These are phyloP conservation scores for Indicator maculatus DNA, from an alignment of 2,113 vertebrate species.

Conservation along the genomic window DNA sequence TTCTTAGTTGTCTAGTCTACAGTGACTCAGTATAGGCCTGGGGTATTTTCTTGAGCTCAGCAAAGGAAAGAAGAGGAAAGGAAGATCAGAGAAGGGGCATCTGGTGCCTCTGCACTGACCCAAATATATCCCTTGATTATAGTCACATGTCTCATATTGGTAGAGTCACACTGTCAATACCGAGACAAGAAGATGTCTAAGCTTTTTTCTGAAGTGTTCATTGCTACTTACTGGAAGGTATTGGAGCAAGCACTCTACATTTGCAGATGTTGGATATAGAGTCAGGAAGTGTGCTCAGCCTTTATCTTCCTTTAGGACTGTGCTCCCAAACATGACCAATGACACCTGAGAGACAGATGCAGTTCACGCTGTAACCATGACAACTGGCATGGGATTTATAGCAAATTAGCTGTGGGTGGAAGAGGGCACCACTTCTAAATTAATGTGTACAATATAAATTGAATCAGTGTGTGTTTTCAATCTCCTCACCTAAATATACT, in stretches of 20 bases:
- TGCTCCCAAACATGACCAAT: neutral
- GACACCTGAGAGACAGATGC: neutral
- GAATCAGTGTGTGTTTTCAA: neutral
- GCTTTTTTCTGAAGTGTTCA: neutral
- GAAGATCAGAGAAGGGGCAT: neutral
- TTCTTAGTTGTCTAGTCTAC: neutral
- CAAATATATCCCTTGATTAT: neutral
- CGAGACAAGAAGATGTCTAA: neutral
- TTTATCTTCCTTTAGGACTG: neutral
- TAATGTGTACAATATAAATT: neutral
- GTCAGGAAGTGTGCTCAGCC: neutral
- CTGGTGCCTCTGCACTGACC: neutral
- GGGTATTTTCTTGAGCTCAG: neutral
- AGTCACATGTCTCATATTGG: neutral
- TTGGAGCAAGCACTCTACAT: neutral
- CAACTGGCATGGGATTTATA: neutral
- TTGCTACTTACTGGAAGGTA: neutral
- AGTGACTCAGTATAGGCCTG: accelerated
- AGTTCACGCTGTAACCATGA: neutral
- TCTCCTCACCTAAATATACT: neutral
- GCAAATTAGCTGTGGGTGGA: neutral
- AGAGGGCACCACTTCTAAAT: neutral
- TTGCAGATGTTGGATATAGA: neutral
- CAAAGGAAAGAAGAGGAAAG: neutral
- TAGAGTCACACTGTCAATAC: neutral